Base-by-base conservation (phyloP, 2,888 invertebrate genomes). In the Copidosoma aretas region DNA sequence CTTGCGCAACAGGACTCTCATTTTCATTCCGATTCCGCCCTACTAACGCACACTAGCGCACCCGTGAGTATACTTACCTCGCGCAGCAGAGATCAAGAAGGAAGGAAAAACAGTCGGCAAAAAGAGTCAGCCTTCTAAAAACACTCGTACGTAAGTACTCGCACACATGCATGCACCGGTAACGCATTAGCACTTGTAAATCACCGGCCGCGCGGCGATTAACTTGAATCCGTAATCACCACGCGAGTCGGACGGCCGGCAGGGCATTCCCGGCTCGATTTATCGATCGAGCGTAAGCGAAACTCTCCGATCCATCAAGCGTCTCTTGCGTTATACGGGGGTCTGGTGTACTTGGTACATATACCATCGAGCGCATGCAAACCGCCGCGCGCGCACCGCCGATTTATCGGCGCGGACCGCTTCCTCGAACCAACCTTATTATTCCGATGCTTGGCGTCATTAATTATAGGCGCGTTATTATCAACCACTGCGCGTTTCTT, bases 151-250 rank as follows among this genome's bases (percentile, higher is more conserved):
- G 32, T 32, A 32, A 3, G 8, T 8, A 32, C 32, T 5, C 8
- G 32, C 32, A 32, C 8, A 8, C 32, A 32, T 8, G 8, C 32
- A 32, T 32, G 32, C 8, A 32, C 32, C 32, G 8, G 32, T 19
- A 39, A 53, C 64, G 57, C 52, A 22, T 64, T 54, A 21, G 56
- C 64, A 60, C 68, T 64, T 68, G 68, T 69, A 61, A 64, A 64
- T 69, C 60, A 56, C 39, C 61, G 22, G 43, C 39, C 51, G 57
- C 41, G 46, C 41, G 39, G 60, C 60, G 65, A 70, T 70, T 70
- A 62, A 61, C 69, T 70, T 63, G 58, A 58, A 70, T 70, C 60
- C 65, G 66, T 67, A 70, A 70, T 63, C 70, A 66, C 65, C 58
- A 56, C 52, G 21, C 53, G 0, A 15, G 24, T 19, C 43, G 12